Evolutionary conservation across 23 tunicate genomes (phyloP).

Genomic region (Corella eumyota): DNA sequence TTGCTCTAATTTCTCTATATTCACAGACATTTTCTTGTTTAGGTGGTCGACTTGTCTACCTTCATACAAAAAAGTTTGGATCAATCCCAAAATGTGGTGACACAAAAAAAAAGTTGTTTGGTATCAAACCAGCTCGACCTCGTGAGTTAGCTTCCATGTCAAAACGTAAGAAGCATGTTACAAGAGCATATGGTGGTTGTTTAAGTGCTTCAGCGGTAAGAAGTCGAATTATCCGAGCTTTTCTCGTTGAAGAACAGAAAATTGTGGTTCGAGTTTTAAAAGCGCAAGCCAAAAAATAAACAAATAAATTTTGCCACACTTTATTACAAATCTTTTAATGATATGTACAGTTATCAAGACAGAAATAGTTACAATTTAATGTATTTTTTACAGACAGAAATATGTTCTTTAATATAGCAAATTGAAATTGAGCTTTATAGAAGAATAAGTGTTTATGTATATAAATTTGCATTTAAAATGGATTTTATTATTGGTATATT

Average conservation of each 20-base stretch:
- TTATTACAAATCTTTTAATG: no score
- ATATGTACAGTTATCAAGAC: no score
- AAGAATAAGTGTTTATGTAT: no score
- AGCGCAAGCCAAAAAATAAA: slow-evolving; percentile 48
- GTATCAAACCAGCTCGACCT: slow-evolving; percentile 87
- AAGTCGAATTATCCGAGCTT: slow-evolving; percentile 82
- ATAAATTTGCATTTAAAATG: no score
- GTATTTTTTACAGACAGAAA: no score
- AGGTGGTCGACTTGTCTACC: slow-evolving; percentile 93
- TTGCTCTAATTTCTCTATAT: background rate
- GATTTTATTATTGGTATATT: no score
- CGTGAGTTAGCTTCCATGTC: slow-evolving; percentile 66
- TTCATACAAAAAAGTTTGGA: slow-evolving; percentile 72
- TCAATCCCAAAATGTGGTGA: slow-evolving; percentile 94
- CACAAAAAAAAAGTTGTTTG: slow-evolving; percentile 69
- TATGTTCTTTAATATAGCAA: no score
- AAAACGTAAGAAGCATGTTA: slow-evolving; percentile 63
- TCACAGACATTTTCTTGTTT: slow-evolving; percentile 1
- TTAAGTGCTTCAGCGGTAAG: slow-evolving; percentile 69
- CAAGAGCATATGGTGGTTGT: slow-evolving; percentile 90
- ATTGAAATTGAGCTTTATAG: no score
- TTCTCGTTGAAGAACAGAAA: slow-evolving; percentile 97
- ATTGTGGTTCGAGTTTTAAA: slow-evolving; percentile 87
- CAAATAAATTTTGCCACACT: background rate
- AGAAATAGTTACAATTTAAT: no score